A percentile compares a stretch with the other conserved stretches of the same genome.
Evolutionary conservation across 2,797 vertebrate species (phyloP).

Genomic region (Alca torda): DNA sequence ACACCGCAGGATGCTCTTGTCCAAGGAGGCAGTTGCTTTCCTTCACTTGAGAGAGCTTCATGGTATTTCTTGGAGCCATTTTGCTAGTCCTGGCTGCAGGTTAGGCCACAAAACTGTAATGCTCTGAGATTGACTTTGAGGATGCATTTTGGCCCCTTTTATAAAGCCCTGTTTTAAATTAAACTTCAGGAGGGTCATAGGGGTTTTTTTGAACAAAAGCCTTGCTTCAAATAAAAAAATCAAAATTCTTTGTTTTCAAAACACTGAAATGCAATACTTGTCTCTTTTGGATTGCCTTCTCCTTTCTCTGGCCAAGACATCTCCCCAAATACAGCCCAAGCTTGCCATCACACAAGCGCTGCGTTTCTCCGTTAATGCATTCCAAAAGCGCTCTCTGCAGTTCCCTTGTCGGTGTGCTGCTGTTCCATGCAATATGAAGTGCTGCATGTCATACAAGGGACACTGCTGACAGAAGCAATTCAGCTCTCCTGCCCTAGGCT

Average conservation of each 20-base stretch:
- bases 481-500: background rate
- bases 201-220: background rate
- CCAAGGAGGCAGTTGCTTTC: background rate
- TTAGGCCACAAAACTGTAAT: background rate
- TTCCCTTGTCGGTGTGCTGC: background rate
- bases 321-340: accelerated
- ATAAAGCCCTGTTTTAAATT: background rate
- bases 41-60: background rate
- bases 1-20: background rate
- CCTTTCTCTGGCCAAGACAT: background rate
- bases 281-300: background rate
- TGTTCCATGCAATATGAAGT: background rate
- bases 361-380: background rate
- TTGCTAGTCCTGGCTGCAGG: background rate
- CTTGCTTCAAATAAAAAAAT: background rate
- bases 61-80: background rate
- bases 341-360: background rate
- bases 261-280: background rate
- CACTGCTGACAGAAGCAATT: background rate
- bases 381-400: background rate
- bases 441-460: background rate
- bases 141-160: background rate
- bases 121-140: background rate
- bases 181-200: background rate
- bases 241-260: background rate